These are phyloP conservation scores for Hippocampus barbouri DNA, from an alignment of 2,113 vertebrate species.

Conservation along the genomic window DNA sequence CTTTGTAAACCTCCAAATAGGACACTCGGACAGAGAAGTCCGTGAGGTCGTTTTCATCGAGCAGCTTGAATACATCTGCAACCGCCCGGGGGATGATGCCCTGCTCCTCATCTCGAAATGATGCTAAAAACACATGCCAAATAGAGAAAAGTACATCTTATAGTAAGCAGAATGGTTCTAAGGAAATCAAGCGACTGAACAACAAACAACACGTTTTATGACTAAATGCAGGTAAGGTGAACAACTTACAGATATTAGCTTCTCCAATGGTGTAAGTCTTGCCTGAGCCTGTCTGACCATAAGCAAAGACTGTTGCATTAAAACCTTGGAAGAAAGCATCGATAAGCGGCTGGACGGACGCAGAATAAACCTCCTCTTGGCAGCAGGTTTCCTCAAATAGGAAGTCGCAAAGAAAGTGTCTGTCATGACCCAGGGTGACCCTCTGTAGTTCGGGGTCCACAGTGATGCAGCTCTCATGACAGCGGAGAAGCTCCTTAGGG, in stretches of 20 bases:
- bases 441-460: conserved; percentile 66
- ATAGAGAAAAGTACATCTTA: background rate
- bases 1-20: conserved; percentile 96
- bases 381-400: conserved; percentile 79
- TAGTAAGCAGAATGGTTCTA: background rate
- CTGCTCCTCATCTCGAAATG: conserved; percentile 90
- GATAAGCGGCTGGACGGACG: conserved; percentile 85
- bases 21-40: conserved; percentile 89
- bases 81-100: conserved; percentile 92
- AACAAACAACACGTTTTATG: background rate
- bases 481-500: conserved; percentile 85
- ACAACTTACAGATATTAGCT: conserved; percentile 86
- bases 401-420: conserved; percentile 82
- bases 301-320: conserved; percentile 91
- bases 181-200: background rate
- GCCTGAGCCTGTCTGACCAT: conserved; percentile 92
- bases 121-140: conserved; percentile 67
- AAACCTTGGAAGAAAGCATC: conserved; percentile 91
- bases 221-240: background rate
- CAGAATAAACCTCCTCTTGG: conserved; percentile 83
- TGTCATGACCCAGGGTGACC: conserved; percentile 81
- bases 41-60: conserved; percentile 89
- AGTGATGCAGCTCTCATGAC: conserved; percentile 83
- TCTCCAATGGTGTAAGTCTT: conserved; percentile 95
- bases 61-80: conserved; percentile 91